Percentiles rank a stretch among this genome's conserved stretches.
phyloP scores from a whole-genome alignment of 2,797 vertebrate species.

The Chromis chromis region DNA sequence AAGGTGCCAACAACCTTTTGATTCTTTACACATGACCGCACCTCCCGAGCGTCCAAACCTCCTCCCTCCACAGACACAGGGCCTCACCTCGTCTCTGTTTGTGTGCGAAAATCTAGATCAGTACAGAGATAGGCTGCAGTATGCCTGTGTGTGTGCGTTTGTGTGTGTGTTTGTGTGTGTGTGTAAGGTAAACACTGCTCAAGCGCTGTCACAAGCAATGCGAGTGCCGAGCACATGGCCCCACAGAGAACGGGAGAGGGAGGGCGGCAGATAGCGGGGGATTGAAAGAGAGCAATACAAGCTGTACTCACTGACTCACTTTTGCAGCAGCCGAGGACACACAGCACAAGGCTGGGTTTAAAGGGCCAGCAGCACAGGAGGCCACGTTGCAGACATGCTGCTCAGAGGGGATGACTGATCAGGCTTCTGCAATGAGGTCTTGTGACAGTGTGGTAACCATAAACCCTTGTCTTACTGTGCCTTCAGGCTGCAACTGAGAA shows the following conservation, averaged over 20 bases:
- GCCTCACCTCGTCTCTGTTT: constrained; percentile 40
- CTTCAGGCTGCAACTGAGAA: constrained; percentile 57
- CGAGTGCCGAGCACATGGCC: constrained; percentile 81
- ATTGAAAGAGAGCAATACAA: constrained; percentile 68
- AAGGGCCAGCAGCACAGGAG: constrained; percentile 72
- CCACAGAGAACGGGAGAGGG: constrained; percentile 54
- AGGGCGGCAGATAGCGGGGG: constrained; percentile 57
- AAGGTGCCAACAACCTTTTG: constrained; percentile 58
- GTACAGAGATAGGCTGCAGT: constrained; percentile 34
- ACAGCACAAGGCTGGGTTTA: constrained; percentile 69
- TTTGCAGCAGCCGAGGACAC: constrained; percentile 71
- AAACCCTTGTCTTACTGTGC: constrained; percentile 65
- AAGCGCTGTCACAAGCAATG: constrained; percentile 73
- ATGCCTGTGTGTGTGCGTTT: constrained; percentile 18
- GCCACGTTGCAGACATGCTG: constrained; percentile 79
- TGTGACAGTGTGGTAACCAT: constrained; percentile 75
- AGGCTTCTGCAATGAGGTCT: constrained; percentile 62
- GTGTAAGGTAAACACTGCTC: constrained; percentile 74
- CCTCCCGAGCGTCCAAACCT: constrained; percentile 13
- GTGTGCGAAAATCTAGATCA: constrained; percentile 59
- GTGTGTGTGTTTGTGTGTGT: constrained; percentile 32
- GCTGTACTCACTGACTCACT: constrained; percentile 81
- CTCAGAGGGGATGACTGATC: constrained; percentile 49
- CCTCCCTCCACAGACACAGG: constrained; percentile 24
- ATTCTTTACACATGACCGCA: constrained; percentile 57